A percentile compares a stretch with the other conserved stretches of the same genome.
Evolutionary conservation across 2,113 vertebrate genomes (phyloP).

Genomic region (Zosterops hypoxanthus): DNA sequence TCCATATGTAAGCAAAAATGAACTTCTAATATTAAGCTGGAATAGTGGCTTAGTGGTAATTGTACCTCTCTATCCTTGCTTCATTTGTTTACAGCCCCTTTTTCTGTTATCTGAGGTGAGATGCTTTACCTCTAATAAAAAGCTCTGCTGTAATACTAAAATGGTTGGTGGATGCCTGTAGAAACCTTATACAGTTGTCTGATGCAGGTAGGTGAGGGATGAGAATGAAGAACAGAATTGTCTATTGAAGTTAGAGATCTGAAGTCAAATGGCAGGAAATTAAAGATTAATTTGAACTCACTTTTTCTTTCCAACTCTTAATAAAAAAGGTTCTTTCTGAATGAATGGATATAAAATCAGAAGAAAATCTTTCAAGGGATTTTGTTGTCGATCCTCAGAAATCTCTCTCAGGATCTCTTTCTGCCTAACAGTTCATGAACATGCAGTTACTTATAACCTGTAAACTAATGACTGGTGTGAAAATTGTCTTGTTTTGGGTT

Average conservation of each 20-base stretch:
- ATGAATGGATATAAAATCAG: neutral
- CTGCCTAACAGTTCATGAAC: neutral
- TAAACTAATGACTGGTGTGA: slow-evolving; percentile 8
- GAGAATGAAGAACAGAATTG: neutral
- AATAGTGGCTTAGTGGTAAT: neutral
- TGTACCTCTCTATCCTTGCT: neutral
- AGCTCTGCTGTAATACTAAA: neutral
- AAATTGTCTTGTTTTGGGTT: neutral
- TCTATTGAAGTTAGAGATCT: neutral
- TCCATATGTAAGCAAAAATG: neutral
- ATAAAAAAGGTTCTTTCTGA: neutral
- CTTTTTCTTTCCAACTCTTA: neutral
- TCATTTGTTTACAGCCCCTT: neutral
- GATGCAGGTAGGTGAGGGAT: neutral
- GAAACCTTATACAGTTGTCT: neutral
- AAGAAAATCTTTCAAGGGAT: neutral
- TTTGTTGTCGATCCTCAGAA: neutral
- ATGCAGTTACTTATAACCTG: neutral
- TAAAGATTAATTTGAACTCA: neutral
- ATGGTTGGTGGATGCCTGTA: neutral
- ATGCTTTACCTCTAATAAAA: neutral
- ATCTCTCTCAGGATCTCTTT: neutral
- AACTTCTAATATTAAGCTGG: neutral
- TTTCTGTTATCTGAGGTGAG: neutral
- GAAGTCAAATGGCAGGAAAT: neutral